Conservation (phyloP, 2,113 vertebrate species). For the Anarrhichthys ocellatus region DNA sequence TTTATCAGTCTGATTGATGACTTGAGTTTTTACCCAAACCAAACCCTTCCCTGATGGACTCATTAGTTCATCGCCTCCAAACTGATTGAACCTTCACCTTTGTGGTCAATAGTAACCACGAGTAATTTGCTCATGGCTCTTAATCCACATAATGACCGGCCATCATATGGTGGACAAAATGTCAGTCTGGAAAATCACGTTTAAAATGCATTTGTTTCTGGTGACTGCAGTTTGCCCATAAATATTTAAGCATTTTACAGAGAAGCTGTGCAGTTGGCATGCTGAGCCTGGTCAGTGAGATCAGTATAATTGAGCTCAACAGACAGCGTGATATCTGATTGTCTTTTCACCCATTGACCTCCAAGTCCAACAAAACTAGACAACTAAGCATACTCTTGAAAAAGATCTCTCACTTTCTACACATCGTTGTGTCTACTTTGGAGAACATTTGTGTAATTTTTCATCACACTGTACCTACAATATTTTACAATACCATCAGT, state of each 20-base stretch:
- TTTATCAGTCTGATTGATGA: constrained; percentile 14
- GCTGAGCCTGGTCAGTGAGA: not conserved
- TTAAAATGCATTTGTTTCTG: not conserved
- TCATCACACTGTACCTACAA: not conserved
- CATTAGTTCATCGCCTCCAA: constrained; percentile 13
- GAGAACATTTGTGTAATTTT: not conserved
- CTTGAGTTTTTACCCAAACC: not conserved
- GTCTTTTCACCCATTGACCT: not conserved
- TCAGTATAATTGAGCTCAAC: not conserved
- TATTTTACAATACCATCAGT: not conserved
- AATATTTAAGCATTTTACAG: constrained; percentile 35
- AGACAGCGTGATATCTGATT: not conserved
- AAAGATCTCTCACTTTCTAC: not conserved
- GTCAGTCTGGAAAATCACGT: constrained; percentile 3
- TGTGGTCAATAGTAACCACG: not conserved
- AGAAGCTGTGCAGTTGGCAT: not conserved
- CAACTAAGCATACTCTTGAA: not conserved
- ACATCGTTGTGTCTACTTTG: not conserved
- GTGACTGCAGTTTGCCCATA: constrained; percentile 11
- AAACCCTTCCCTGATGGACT: not conserved
- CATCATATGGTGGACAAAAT: constrained; percentile 15
- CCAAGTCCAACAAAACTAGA: not conserved
- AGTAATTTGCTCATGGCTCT: constrained; percentile 18
- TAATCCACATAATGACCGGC: not conserved
- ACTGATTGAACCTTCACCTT: constrained; percentile 11